Evolutionary conservation across 2,797 vertebrate species (phyloP), one percentile per base, ranked within the genome.

Genomic region (Siniperca scherzeri): DNA sequence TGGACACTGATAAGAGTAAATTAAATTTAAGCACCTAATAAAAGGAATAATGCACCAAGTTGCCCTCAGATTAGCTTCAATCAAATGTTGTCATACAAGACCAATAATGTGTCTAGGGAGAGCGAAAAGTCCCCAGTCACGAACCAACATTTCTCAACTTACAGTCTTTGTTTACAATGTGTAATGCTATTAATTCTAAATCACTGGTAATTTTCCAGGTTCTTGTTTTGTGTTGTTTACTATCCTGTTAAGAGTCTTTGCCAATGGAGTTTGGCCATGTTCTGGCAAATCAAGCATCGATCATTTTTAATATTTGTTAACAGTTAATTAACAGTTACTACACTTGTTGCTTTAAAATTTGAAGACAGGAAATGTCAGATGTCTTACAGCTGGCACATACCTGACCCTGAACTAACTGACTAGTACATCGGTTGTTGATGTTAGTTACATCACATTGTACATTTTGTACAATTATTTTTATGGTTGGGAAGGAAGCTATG

Each of bases 11-110:
- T 11, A 75, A 38, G 5, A 69, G 44, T 4, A 40, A 60, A 71
- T 16, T 0, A 77, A 71, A 33, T 69, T 50, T 42, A 61, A 59
- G 62, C 13, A 27, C 22, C 21, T 42, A 10, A 60, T 64, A 50
- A 81, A 44, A 68, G 16, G 12, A 73, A 33, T 14, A 64, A 46
- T 6, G 11, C 25, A 71, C 10, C 17, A 21, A 16, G 56, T 21
- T 69, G 27, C 59, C 33, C 33, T 65, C 48, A 69, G 17, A 42
- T 60, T 60, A 53, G 27, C 69, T 74, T 48, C 2, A 67, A 50
- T 77, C 40, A 69, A 59, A 53, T 42, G 27, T 22, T 33, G 25
- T 55, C 59, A 77, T 25, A 59, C 4, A 66, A 66, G 21, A 52
- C 66, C 57, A 44, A 22, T 56, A 82, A 62, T 56, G 11, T 76